Evolutionary conservation across 2,888 invertebrate genomes (phyloP), one percentile per base, ranked within the genome.

Genomic region (Dermolepida albohirtum): DNA sequence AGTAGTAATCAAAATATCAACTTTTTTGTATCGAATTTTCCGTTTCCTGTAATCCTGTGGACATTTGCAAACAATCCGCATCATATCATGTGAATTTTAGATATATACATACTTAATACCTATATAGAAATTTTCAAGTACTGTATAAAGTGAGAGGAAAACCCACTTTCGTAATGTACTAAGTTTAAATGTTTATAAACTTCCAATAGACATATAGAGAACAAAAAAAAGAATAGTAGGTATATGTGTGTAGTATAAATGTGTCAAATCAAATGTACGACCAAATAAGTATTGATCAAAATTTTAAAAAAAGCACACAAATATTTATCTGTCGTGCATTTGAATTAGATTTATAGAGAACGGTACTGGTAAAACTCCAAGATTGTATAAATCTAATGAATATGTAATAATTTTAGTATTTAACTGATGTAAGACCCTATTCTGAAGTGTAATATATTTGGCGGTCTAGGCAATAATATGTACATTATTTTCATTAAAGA

Each of bases 401-500:
- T 67, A 57, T 67, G 67, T 67, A 62, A 64, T 64, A 54, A 68
- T 64, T 57, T 59, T 68, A 68, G 68, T 65, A 62, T 66, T 51
- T 69, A 66, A 69, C 69, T 57, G 64, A 67, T 73, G 70, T 78
- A 81, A 81, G 83, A 79, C 83, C 83, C 82, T 83, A 83, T 83
- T 83, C 82, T 79, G 81, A 82, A 73, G 82, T 83, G 81, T 83
- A 82, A 76, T 74, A 82, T 74, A 81, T 78, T 79, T 81, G 80
- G 82, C 81, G 84, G 83, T 83, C 83, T 84, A 84, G 84, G 84
- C 84, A 84, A 84, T 84, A 84, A 80, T 80, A 80, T 84, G 84
- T 84, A 84, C 83, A 84, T 84, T 84, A 84, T 84, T 84, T 84
- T 84, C 84, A 84, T 84, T 84, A 84, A 84, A 84, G 82, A 84